Percentiles rank a stretch among this genome's conserved stretches.
These are phyloP conservation scores for Leptopilina myrica DNA, from an alignment of 2,888 invertebrate species.

Conservation along the genomic window DNA sequence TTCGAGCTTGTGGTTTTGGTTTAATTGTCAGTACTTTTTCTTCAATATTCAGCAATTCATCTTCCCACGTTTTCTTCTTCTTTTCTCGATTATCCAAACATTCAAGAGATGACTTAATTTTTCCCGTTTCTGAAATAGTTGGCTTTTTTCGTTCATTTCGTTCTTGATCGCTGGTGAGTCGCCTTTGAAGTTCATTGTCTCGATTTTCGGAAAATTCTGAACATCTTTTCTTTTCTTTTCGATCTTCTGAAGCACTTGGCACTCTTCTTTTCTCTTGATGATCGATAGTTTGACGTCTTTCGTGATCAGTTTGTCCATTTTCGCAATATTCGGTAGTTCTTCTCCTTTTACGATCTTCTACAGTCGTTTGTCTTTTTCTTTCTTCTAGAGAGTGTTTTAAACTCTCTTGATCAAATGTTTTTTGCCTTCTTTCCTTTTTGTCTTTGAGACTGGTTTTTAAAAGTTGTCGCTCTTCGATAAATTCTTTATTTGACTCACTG, in stretches of 20 bases:
- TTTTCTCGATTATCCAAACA: not conserved
- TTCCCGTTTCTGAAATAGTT: not conserved
- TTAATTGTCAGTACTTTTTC: not conserved
- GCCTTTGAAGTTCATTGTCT: not conserved
- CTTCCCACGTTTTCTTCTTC: not conserved
- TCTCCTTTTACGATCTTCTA: not conserved
- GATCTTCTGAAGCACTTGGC: not conserved
- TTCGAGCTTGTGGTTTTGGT: not conserved
- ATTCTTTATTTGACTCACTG: not conserved
- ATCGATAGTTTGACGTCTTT: not conserved
- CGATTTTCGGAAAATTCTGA: not conserved
- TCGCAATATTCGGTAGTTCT: not conserved
- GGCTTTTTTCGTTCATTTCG: not conserved
- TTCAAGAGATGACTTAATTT: not conserved
- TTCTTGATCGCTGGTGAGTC: not conserved
- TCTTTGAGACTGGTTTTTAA: not conserved
- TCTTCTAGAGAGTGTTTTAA: not conserved
- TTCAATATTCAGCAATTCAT: not conserved
- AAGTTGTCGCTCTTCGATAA: not conserved
- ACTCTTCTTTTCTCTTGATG: not conserved
- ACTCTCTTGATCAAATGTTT: not conserved
- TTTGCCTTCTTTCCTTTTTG: not conserved
- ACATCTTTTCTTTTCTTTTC: not conserved
- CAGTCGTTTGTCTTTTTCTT: not conserved
- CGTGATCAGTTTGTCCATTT: not conserved